Percentiles rank a stretch among this genome's conserved stretches.
phyloP scores from a whole-genome alignment of 2,888 invertebrate species.

The Parnassius apollo region DNA sequence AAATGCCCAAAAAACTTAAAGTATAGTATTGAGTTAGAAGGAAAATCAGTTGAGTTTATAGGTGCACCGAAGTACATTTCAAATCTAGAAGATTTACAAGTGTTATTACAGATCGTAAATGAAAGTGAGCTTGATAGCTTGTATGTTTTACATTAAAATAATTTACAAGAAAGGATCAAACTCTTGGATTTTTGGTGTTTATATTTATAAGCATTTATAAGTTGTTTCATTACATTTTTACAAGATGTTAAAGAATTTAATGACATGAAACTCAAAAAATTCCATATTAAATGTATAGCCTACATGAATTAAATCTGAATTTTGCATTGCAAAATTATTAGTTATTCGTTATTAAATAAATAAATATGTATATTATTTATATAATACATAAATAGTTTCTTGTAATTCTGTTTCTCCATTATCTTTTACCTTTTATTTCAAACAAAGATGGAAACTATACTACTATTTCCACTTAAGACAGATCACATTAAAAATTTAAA shows the following conservation, averaged over 20 bases:
- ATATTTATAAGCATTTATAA: constrained; percentile 16
- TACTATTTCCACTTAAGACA: too few relatives aligned
- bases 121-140: constrained; percentile 67
- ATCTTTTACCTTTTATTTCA: neutral
- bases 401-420: constrained; percentile 11
- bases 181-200: constrained; percentile 1
- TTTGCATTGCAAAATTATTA: constrained; percentile 16
- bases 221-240: constrained; percentile 1
- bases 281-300: constrained; percentile 18
- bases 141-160: constrained; percentile 61
- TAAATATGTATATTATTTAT: constrained; percentile 23
- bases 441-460: neutral
- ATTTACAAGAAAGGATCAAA: constrained; percentile 29
- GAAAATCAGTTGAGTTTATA: constrained; percentile 66
- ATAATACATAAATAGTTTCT: constrained; percentile 16
- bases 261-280: constrained; percentile 12
- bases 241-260: constrained; percentile 17
- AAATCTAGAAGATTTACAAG: constrained; percentile 70
- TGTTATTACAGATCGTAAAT: constrained; percentile 75
- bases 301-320: constrained; percentile 25
- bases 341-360: constrained; percentile 25
- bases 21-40: constrained; percentile 66
- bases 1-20: constrained; percentile 70
- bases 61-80: constrained; percentile 74
- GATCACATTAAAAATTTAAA: too few relatives aligned